Conservation (phyloP, 2,113 vertebrate genomes). For the Bos javanicus region DNA sequence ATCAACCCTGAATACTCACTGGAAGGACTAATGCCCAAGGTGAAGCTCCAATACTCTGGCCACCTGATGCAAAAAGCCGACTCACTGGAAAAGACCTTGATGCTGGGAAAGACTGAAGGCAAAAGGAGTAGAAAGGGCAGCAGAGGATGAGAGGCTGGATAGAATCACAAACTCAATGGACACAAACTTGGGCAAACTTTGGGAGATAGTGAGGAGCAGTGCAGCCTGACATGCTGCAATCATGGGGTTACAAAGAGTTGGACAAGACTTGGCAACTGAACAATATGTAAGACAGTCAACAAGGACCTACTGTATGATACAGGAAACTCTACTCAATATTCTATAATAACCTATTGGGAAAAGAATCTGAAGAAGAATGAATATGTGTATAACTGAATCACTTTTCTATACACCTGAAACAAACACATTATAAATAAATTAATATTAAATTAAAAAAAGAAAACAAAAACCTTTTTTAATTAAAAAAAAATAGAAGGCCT, state of each 20-base stretch:
- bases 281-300: neutral
- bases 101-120: neutral
- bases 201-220: neutral
- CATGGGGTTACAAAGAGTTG: neutral
- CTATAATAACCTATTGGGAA: neutral
- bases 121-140: neutral
- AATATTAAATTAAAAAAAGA: neutral
- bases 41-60: neutral
- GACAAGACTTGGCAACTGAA: neutral
- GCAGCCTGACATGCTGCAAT: neutral
- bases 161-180: neutral
- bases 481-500: neutral
- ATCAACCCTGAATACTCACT: neutral
- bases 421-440: neutral
- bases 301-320: neutral
- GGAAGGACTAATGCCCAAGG: neutral
- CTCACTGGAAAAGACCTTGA: neutral
- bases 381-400: neutral
- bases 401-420: neutral
- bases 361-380: neutral
- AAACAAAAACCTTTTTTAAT: neutral
- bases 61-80: neutral
- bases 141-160: neutral
- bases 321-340: neutral
- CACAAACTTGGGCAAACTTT: neutral